A percentile compares a stretch with the other conserved stretches of the same genome.
Evolutionary conservation across 2,113 vertebrate species (phyloP).

Genomic region (Gasterosteus aculeatus): DNA sequence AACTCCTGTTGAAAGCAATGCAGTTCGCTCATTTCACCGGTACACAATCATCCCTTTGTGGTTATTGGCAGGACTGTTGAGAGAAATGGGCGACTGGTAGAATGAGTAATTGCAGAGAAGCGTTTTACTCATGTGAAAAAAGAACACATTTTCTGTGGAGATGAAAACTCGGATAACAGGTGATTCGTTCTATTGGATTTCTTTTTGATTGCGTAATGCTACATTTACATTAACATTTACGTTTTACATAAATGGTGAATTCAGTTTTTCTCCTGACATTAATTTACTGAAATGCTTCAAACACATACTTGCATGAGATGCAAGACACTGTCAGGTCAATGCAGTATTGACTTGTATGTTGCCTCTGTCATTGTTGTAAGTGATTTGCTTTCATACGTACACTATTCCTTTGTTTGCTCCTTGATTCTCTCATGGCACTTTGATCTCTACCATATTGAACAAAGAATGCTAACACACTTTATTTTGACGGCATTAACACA

Average conservation of each 20-base stretch:
- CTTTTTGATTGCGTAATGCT: neutral
- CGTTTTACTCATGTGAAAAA: slow-evolving; percentile 6
- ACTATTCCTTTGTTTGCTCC: neutral
- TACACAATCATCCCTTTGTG: slow-evolving; percentile 19
- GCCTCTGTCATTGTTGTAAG: slow-evolving; percentile 21
- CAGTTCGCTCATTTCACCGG: slow-evolving; percentile 16
- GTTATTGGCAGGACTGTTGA: slow-evolving; percentile 26
- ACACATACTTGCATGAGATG: neutral
- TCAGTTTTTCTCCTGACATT: neutral
- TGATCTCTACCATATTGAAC: slow-evolving; percentile 7
- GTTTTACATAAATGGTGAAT: neutral
- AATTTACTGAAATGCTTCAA: slow-evolving; percentile 9
- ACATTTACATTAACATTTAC: neutral
- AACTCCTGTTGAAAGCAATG: slow-evolving; percentile 43
- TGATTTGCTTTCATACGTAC: slow-evolving; percentile 2
- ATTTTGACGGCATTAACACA: neutral
- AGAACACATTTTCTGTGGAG: slow-evolving; percentile 1
- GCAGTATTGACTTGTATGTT: slow-evolving; percentile 26
- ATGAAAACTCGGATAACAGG: neutral
- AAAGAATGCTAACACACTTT: slow-evolving; percentile 11
- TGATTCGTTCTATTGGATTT: neutral
- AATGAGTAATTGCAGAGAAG: slow-evolving; percentile 7
- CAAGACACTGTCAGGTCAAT: slow-evolving; percentile 3
- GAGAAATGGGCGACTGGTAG: slow-evolving; percentile 23
- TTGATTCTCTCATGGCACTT: neutral